Base-by-base conservation (phyloP, 2,888 invertebrate genomes). In the Spodoptera exigua region DNA sequence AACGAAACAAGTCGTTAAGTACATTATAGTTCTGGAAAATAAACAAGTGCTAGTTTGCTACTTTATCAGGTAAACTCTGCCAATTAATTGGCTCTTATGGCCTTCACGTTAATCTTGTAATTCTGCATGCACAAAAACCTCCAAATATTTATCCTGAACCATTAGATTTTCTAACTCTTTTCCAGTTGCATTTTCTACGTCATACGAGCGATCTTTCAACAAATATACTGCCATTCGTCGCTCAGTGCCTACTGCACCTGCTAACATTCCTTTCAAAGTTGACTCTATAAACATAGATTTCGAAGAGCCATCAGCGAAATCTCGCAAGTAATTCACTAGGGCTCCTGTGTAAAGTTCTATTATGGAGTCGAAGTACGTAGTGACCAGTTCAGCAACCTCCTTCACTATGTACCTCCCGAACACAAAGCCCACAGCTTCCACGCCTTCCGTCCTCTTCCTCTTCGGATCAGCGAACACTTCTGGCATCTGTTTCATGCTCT, bases 361-460 rank as follows among this genome's bases (percentile, higher is more conserved):
- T 3, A 89, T 65, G 0, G 89, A 85, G 39, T 81, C 76, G 45
- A 86, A 90, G 56, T 86, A 89, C 46, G 75, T 78, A 2, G 17
- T 49, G 0, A 53, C 75, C 3, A 90, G 68, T 21, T 84, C 77
- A 3, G 73, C 63, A 0, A 84, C 61, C 64, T 89, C 90, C 12
- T 69, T 69, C 0, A 79, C 80, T 21, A 89, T 74, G 41, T 84
- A 82, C 14, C 79, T 82, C 0, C 88, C 88, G 16, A 89, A 86
- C 11, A 79, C 63, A 10, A 70, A 64, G 5, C 89, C 89, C 2
- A 90, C 83, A 1, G 81, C 52, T 10, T 78, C 68, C 2, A 79
- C 69, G 1, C 79, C 84, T 39, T 86, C 79, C 0, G 71, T 65
- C 14, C 46, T 35, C 56, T 72, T 80, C 11, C 57, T 73, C 32